A percentile compares a stretch with the other conserved stretches of the same genome.
phyloP scores from a whole-genome alignment of 2,888 invertebrate genomes.

The Tiphia femorata region DNA sequence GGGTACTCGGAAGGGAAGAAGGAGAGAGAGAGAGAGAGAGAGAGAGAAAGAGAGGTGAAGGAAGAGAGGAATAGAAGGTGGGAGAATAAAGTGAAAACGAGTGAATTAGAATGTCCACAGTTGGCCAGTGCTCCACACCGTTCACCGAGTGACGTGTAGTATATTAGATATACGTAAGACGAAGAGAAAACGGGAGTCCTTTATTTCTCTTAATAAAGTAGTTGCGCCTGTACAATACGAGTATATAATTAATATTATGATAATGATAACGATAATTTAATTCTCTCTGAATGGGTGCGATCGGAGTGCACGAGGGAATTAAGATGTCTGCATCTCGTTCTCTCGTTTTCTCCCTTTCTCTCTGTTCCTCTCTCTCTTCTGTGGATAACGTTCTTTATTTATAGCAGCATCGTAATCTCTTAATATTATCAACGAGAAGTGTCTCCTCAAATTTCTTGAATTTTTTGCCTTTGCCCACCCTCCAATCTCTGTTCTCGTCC shows the following conservation, averaged over 20 bases:
- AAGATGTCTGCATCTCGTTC: background rate
- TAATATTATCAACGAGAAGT: background rate
- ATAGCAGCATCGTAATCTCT: background rate
- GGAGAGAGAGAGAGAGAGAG: background rate
- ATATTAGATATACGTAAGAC: slow-evolving; percentile 30
- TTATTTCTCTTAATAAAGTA: slow-evolving; percentile 26
- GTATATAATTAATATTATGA: slow-evolving; percentile 32
- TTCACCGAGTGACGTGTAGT: slow-evolving; percentile 47
- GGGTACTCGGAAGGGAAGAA: no score
- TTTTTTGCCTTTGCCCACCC: no score
- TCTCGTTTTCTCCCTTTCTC: background rate
- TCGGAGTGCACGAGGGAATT: background rate
- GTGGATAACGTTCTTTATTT: background rate
- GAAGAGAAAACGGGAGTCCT: slow-evolving; percentile 37
- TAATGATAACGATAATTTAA: background rate
- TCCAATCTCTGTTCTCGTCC: no score
- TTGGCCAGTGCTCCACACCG: slow-evolving; percentile 46
- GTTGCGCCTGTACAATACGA: slow-evolving; percentile 34
- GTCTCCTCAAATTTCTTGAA: no score
- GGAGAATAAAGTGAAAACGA: slow-evolving; percentile 12
- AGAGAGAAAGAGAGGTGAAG: slow-evolving; percentile 3
- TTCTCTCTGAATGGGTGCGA: background rate
- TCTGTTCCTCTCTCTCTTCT: background rate
- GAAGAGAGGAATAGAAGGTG: slow-evolving; percentile 17
- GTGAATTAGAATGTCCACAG: no score